phyloP scores from a whole-genome alignment of 2,797 vertebrate species.

The Pantherophis vulpinus region DNA sequence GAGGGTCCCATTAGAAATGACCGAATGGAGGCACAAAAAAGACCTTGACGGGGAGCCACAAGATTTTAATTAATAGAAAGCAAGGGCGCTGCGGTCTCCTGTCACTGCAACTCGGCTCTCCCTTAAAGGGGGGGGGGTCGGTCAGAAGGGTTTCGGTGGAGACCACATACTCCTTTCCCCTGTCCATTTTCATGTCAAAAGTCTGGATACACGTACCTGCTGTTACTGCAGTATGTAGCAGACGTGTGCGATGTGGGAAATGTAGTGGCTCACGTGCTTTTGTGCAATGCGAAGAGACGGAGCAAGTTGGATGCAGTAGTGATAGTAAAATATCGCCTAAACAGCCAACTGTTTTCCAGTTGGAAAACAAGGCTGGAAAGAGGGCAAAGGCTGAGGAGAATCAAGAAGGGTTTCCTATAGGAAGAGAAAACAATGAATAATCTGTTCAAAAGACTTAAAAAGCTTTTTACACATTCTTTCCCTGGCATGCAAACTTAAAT shows the following conservation, averaged over 20 bases:
- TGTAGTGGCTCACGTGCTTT: slow-evolving; percentile 18
- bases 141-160: background rate
- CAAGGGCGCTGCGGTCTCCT: background rate
- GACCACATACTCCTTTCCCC: background rate
- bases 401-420: background rate
- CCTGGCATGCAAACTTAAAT: background rate
- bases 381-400: background rate
- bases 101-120: background rate
- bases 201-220: background rate
- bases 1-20: background rate
- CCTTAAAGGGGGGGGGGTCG: background rate
- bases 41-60: too few species aligned
- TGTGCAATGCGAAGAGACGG: slow-evolving; percentile 14
- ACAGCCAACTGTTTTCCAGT: background rate
- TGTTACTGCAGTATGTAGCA: slow-evolving; percentile 32
- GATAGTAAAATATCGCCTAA: background rate
- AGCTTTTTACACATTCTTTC: background rate
- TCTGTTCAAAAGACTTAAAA: background rate
- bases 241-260: slow-evolving; percentile 28
- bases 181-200: background rate
- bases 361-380: background rate
- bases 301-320: background rate
- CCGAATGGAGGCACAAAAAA: too few species aligned
- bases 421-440: background rate
- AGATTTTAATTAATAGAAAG: background rate